Conservation (phyloP, 1,140 invertebrate species). For the Sesamia nonagrioides region DNA sequence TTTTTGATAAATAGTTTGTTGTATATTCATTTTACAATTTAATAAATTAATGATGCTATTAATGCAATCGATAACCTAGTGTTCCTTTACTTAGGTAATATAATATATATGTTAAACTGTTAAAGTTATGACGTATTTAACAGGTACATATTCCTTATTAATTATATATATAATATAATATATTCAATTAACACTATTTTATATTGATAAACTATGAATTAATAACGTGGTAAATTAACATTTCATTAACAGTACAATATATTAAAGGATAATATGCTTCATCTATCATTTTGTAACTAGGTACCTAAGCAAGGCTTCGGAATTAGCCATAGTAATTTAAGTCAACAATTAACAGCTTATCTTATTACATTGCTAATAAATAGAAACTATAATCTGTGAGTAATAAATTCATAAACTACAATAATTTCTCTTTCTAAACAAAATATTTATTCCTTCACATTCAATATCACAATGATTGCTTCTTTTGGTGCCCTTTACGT, state of each 20-base stretch:
- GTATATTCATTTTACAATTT: slow-evolving; percentile 40
- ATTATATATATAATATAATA: slow-evolving; percentile 18
- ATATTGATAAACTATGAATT: slow-evolving; percentile 17
- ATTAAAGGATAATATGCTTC: slow-evolving; percentile 27
- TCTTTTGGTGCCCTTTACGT: slow-evolving; percentile 69
- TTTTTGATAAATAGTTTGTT: slow-evolving; percentile 42
- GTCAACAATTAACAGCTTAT: slow-evolving; percentile 16
- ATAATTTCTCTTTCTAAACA: slow-evolving; percentile 52
- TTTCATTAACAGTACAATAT: slow-evolving; percentile 31
- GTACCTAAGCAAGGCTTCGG: slow-evolving; percentile 15
- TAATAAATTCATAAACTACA: slow-evolving; percentile 38
- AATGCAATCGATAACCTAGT: slow-evolving; percentile 18
- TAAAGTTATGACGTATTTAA: slow-evolving; percentile 18
- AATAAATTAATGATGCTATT: slow-evolving; percentile 35
- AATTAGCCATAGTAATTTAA: slow-evolving; percentile 15
- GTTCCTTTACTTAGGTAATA: slow-evolving; percentile 16
- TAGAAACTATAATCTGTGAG: slow-evolving; percentile 36
- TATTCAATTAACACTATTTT: slow-evolving; percentile 20
- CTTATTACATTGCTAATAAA: slow-evolving; percentile 28
- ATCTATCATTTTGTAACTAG: slow-evolving; percentile 8
- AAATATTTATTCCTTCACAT: slow-evolving; percentile 50
- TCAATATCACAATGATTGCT: slow-evolving; percentile 72
- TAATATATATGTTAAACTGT: slow-evolving; percentile 11
- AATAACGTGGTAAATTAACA: slow-evolving; percentile 18
- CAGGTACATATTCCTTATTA: slow-evolving; percentile 40